Conservation (phyloP, 2,888 invertebrate species). For the Aplocera efformata region DNA sequence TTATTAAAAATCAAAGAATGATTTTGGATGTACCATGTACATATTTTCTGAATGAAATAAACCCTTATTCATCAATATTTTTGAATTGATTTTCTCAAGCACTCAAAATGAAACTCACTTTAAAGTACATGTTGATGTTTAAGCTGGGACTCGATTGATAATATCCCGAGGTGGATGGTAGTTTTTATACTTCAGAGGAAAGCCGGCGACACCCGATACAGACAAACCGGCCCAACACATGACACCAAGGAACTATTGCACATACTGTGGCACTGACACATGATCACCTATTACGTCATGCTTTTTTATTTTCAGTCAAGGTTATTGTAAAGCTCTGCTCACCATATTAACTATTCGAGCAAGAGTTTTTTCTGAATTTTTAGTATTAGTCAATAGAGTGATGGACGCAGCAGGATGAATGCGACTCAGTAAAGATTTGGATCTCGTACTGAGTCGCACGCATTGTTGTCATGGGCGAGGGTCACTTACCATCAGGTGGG, state of each 20-base stretch:
- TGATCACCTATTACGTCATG: constrained; percentile 73
- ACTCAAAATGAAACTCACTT: constrained; percentile 50
- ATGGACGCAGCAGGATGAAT: too few species aligned
- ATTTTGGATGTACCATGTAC: too few species aligned
- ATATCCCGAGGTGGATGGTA: constrained; percentile 51
- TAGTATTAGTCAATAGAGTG: too few species aligned
- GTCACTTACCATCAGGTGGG: too few species aligned
- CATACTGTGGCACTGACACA: constrained; percentile 35
- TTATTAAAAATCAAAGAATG: too few species aligned
- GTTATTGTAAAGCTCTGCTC: constrained; percentile 51
- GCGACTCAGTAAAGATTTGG: too few species aligned
- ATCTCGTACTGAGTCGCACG: too few species aligned
- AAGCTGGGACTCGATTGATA: constrained; percentile 64
- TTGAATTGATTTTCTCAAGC: not conserved
- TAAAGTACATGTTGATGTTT: constrained; percentile 67
- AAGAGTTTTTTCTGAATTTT: too few species aligned
- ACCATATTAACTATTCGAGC: constrained; percentile 12
- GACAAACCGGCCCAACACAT: constrained; percentile 65
- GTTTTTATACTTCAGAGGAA: constrained; percentile 69
- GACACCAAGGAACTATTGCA: constrained; percentile 45
- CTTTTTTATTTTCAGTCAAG: constrained; percentile 65
- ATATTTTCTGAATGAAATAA: not conserved
- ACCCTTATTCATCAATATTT: not conserved
- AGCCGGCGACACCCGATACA: constrained; percentile 57
- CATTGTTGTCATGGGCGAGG: too few species aligned